phyloP scores from a whole-genome alignment of 2,797 vertebrate species.

The Hippopotamyrus pictus region DNA sequence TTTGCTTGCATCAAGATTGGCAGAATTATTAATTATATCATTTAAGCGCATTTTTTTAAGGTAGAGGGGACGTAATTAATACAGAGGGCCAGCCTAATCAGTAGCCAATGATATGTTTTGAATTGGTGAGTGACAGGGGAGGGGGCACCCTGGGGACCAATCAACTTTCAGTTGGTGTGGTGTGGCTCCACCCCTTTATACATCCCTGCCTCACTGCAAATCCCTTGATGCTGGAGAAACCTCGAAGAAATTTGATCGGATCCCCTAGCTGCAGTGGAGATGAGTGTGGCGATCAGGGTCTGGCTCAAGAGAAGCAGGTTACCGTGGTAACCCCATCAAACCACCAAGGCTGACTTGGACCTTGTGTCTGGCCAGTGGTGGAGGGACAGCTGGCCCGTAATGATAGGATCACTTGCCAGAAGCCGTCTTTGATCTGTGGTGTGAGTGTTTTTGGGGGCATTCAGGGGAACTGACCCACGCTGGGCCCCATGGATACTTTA shows the following conservation, averaged over 20 bases:
- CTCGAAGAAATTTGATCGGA: not conserved
- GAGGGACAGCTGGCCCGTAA: not conserved
- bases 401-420: not conserved
- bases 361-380: not conserved
- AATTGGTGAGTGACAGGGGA: not conserved
- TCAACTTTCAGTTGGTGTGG: not conserved
- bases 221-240: not conserved
- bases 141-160: not conserved
- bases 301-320: not conserved
- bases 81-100: not conserved
- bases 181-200: not conserved
- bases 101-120: not conserved
- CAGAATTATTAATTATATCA: not conserved
- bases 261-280: not conserved
- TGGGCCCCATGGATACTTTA: not conserved
- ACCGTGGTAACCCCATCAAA: not conserved
- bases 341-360: not conserved
- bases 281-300: not conserved
- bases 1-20: not conserved
- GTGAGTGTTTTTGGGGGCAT: not conserved
- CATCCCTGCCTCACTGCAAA: not conserved
- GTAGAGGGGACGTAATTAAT: not conserved
- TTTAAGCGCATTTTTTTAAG: not conserved
- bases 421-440: not conserved
- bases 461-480: not conserved